Percentiles rank a stretch among this genome's conserved stretches.
Conservation (phyloP, 2,888 invertebrate genomes). For the Buathra laborator region DNA sequence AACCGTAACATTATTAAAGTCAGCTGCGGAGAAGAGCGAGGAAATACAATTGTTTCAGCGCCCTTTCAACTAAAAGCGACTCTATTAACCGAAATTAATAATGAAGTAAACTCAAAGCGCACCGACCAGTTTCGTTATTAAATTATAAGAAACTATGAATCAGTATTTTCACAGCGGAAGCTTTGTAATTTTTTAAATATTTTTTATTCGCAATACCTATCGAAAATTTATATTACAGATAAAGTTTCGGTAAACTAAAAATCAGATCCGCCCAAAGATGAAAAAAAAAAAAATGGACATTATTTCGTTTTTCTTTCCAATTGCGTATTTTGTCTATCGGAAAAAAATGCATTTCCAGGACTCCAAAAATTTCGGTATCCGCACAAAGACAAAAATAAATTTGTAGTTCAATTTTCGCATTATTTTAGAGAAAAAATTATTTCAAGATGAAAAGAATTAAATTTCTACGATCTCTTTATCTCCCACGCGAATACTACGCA, state of each 20-base stretch:
- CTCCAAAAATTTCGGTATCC: neutral
- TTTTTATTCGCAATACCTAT: neutral
- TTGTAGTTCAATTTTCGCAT: no score
- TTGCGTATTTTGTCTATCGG: no score
- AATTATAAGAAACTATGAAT: neutral
- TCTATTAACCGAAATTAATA: neutral
- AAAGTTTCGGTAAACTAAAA: neutral
- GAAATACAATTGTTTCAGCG: neutral
- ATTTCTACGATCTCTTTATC: no score
- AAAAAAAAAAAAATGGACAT: no score
- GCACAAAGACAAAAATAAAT: neutral
- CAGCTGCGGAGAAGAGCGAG: neutral
- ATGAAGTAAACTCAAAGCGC: neutral
- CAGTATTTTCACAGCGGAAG: neutral
- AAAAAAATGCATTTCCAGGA: no score
- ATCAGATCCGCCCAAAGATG: no score
- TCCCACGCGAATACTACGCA: no score
- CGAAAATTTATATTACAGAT: neutral
- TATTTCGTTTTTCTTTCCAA: no score
- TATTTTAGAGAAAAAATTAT: no score
- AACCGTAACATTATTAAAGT: neutral
- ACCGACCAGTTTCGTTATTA: neutral
- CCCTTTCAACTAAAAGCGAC: neutral
- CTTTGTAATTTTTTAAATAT: neutral
- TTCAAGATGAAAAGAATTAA: no score